phyloP scores from a whole-genome alignment of 1,140 invertebrate species.

The Apis florea region DNA sequence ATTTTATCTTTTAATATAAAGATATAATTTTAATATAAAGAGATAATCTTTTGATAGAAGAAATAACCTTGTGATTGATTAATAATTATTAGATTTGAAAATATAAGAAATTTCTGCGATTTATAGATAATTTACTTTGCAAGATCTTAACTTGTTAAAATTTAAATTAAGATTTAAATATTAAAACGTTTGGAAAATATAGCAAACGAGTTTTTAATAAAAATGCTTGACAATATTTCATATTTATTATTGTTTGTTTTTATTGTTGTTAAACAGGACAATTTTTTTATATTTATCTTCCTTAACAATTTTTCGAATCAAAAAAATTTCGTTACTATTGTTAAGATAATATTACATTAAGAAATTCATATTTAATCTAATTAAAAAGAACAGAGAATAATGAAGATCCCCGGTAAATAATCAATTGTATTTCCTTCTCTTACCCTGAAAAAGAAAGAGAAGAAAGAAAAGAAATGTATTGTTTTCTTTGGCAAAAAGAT shows the following conservation, averaged over 20 bases:
- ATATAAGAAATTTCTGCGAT: neutral
- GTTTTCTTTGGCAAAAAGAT: slow-evolving; percentile 14
- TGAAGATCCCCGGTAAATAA: neutral
- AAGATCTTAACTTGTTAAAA: neutral
- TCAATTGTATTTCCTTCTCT: neutral
- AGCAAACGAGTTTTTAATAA: neutral
- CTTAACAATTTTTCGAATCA: too few relatives aligned
- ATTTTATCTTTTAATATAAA: neutral
- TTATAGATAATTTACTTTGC: neutral
- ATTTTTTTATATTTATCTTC: neutral
- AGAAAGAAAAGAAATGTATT: slow-evolving; percentile 8
- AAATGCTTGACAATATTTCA: neutral
- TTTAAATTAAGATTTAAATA: neutral
- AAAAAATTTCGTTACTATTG: neutral
- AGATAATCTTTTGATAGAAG: neutral
- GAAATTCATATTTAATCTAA: neutral
- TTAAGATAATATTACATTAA: neutral
- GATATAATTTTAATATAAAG: neutral
- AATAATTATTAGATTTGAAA: neutral
- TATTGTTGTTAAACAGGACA: neutral
- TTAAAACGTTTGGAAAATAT: neutral
- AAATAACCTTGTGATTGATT: neutral
- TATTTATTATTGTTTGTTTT: neutral
- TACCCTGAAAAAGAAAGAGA: neutral
- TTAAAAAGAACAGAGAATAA: neutral